These are phyloP conservation scores for Mechanitis mazaeus DNA, from an alignment of 2,888 invertebrate species.

Conservation along the genomic window DNA sequence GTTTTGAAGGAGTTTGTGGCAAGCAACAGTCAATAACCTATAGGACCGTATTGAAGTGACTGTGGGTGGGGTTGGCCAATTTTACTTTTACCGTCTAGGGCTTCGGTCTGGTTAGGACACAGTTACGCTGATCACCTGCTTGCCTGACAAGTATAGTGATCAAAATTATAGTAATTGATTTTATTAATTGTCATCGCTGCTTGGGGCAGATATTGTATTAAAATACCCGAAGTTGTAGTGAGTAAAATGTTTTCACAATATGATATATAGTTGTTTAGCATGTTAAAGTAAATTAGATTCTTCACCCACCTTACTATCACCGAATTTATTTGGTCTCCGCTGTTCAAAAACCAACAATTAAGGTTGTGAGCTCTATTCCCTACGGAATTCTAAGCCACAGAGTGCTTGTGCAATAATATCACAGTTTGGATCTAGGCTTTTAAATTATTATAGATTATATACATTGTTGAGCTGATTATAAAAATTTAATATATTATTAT, in stretches of 20 bases:
- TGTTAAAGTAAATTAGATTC: slow-evolving; percentile 33
- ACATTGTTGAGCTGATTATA: slow-evolving; percentile 80
- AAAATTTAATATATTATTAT: slow-evolving; percentile 79
- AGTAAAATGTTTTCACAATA: slow-evolving; percentile 50
- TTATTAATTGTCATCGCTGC: slow-evolving; percentile 17
- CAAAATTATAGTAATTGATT: slow-evolving; percentile 26
- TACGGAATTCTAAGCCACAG: slow-evolving; percentile 75
- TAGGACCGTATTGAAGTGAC: slow-evolving; percentile 32
- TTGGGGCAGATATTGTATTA: slow-evolving; percentile 14
- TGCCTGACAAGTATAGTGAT: slow-evolving; percentile 38
- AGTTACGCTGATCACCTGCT: slow-evolving; percentile 43
- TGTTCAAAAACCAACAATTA: slow-evolving; percentile 64
- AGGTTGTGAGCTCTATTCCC: slow-evolving; percentile 77
- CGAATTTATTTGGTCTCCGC: slow-evolving; percentile 48
- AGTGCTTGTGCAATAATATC: slow-evolving; percentile 79
- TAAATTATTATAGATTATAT: slow-evolving; percentile 79
- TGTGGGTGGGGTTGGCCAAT: slow-evolving; percentile 52
- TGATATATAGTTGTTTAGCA: slow-evolving; percentile 46
- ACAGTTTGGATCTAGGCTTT: slow-evolving; percentile 78
- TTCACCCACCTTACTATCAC: slow-evolving; percentile 55
- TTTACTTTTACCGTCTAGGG: slow-evolving; percentile 30
- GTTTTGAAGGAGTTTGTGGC: slow-evolving; percentile 59
- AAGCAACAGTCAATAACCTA: slow-evolving; percentile 43
- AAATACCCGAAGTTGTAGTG: slow-evolving; percentile 28
- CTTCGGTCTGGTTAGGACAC: slow-evolving; percentile 39